Conservation (phyloP, 2,888 invertebrate genomes). For the Drosophila aldrichi region DNA sequence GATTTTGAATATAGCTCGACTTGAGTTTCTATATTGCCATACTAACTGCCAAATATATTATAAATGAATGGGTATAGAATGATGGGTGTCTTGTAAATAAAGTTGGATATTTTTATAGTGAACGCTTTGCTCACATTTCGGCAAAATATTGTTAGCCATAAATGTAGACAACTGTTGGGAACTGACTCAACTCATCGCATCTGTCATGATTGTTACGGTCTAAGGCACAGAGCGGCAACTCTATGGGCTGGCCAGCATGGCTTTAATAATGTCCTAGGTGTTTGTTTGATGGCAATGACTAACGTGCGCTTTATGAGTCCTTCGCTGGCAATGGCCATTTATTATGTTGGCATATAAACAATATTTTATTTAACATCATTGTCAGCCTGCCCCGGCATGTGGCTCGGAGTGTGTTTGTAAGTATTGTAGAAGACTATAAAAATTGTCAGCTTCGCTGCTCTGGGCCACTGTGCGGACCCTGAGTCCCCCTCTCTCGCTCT, state of each 20-base stretch:
- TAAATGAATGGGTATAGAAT: neutral
- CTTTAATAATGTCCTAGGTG: constrained; percentile 63
- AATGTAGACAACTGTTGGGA: constrained; percentile 1
- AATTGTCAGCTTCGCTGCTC: constrained; percentile 77
- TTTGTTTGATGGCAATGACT: constrained; percentile 64
- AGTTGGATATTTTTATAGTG: neutral
- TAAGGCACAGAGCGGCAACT: constrained; percentile 6
- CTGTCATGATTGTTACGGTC: constrained; percentile 76
- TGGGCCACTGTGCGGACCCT: constrained; percentile 37
- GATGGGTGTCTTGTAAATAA: neutral
- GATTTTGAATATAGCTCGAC: neutral
- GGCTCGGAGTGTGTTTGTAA: constrained; percentile 9
- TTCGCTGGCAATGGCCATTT: constrained; percentile 66
- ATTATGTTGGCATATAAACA: constrained; percentile 79
- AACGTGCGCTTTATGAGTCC: constrained; percentile 69
- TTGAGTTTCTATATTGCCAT: no score
- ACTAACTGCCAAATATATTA: neutral
- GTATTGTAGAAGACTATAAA: constrained; percentile 65
- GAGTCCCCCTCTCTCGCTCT: constrained; percentile 40
- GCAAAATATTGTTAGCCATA: neutral
- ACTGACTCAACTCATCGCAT: constrained; percentile 44
- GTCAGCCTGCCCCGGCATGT: constrained; percentile 42
- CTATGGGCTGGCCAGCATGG: constrained; percentile 9
- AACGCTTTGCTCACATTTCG: neutral
- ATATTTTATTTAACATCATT: constrained; percentile 81